Evolutionary conservation across 2,797 vertebrate genomes (phyloP).

Genomic region (Chelon labrosus): DNA sequence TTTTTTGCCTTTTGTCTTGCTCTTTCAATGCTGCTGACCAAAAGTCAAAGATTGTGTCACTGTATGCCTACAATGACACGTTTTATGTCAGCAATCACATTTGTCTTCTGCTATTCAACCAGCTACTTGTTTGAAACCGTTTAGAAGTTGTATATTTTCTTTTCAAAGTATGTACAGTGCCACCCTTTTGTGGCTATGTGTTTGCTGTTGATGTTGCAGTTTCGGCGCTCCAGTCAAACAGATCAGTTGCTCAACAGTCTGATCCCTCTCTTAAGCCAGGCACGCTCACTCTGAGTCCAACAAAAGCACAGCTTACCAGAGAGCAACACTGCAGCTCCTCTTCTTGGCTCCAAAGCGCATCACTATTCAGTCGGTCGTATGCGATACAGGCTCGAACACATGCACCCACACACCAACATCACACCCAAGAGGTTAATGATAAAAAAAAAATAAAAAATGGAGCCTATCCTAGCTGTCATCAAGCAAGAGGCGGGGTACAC

Average conservation of each 20-base stretch:
- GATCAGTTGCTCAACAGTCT: constrained; percentile 55
- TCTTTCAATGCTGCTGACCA: neutral
- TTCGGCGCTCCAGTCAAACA: constrained; percentile 48
- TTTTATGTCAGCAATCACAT: neutral
- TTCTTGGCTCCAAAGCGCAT: constrained; percentile 24
- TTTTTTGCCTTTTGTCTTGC: neutral
- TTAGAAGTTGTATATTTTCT: constrained; percentile 7
- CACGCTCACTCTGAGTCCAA: constrained; percentile 45
- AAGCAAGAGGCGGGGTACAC: too few species aligned
- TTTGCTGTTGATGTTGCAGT: constrained; percentile 44
- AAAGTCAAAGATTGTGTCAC: too few species aligned
- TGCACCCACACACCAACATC: constrained; percentile 3
- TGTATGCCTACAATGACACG: too few species aligned
- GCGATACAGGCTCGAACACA: neutral
- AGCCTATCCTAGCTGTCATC: too few species aligned
- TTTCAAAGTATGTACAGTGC: neutral
- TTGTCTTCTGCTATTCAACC: neutral
- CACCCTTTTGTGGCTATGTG: constrained; percentile 5
- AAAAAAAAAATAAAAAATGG: too few species aligned
- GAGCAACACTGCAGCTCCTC: constrained; percentile 46
- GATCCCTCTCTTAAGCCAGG: constrained; percentile 46
- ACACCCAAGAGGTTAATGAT: too few species aligned
- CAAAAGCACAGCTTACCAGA: constrained; percentile 52
- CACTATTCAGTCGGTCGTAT: constrained; percentile 34
- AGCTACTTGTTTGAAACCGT: neutral